Evolutionary conservation across 2,113 vertebrate species (phyloP).

Genomic region (Rattus norvegicus): GRCr8 NC_086020.1:82842001-82842500

Average conservation of each 20-base stretch:
- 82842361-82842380: background rate
- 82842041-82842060: background rate
- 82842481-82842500: background rate
- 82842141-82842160: background rate
- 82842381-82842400: background rate
- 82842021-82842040: background rate
- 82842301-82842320: slow-evolving; percentile 7
- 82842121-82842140: slow-evolving; percentile 16
- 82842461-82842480: background rate
- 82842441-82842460: background rate
- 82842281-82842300: background rate
- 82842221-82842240: slow-evolving; percentile 57
- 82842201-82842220: background rate
- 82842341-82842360: background rate
- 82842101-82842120: background rate
- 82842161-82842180: slow-evolving; percentile 7
- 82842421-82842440: no score
- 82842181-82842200: slow-evolving; percentile 2
- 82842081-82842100: background rate
- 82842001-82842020: background rate
- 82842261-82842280: slow-evolving; percentile 45
- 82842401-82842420: background rate
- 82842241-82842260: slow-evolving; percentile 49
- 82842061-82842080: background rate
- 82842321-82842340: background rate